Conservation (phyloP, 2,113 vertebrate species). For the Junco hyemalis region DNA sequence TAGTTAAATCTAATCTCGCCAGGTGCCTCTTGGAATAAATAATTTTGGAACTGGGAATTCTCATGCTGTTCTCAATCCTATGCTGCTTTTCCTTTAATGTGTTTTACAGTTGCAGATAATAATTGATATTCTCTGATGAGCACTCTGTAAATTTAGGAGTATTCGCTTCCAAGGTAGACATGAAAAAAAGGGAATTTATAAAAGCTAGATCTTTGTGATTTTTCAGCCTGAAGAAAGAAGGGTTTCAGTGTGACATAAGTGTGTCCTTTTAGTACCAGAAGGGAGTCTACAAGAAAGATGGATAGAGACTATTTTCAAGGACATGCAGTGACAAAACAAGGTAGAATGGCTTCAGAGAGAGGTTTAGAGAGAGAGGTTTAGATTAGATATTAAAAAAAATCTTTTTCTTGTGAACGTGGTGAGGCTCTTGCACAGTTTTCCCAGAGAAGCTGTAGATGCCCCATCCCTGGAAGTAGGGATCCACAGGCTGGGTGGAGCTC, state of each 20-base stretch:
- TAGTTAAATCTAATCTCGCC: neutral
- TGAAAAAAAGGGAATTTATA: neutral
- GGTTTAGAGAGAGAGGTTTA: neutral
- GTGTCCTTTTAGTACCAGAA: neutral
- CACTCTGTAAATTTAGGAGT: neutral
- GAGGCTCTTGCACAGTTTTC: neutral
- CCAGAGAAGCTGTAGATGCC: neutral
- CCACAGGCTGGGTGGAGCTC: neutral
- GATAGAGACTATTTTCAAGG: neutral
- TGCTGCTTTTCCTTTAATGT: neutral
- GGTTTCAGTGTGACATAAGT: accelerated
- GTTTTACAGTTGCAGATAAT: neutral
- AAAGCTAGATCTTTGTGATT: neutral
- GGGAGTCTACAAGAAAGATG: neutral
- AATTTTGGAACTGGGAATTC: neutral
- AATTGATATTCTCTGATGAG: neutral
- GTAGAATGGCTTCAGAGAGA: neutral
- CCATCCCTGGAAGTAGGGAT: neutral
- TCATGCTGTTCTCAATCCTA: neutral
- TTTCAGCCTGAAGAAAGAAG: neutral
- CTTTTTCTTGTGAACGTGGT: neutral
- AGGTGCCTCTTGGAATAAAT: neutral
- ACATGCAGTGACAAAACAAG: neutral
- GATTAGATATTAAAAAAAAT: neutral
- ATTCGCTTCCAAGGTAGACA: neutral